Base-by-base conservation (phyloP, 1,140 invertebrate genomes). In the Drosophila persimilis region DNA sequence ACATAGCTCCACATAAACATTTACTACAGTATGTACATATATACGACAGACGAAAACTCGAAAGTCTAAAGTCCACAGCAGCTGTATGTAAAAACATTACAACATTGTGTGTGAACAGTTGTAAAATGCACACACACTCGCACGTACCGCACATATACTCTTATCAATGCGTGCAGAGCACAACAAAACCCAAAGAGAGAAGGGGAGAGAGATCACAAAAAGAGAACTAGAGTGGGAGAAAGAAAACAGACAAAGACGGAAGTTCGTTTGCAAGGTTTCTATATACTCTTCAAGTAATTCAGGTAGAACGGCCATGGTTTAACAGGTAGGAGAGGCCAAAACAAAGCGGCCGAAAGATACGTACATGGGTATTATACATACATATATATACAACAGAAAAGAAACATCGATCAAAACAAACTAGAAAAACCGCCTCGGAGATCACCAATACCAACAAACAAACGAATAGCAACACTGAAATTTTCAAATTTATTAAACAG, bases 371-470 rank as follows among this genome's bases (percentile, higher is more conserved):
- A 9, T 35, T 35, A 35, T 35, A 20, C 13, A 24, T n/a, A 22
- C 35, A 24, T 54, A 35, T 35, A 13, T 45, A 58, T 55, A 31
- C 26, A 48, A 20, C n/a, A 47, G 15, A 47, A 35, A 15, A 60
- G 80, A 85, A 84, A 56, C 61, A 54, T 35, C 47, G 63, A 84
- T 66, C 80, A 84, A 65, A 80, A 85, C 80, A 80, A 84, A 84
- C 67, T 56, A 80, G 80, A 76, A 84, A 84, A 84, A 80, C 80
- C 65, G 80, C 72, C 56, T 56, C 51, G 31, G 29, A 52, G 63
- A 61, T 63, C 31, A 84, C 62, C 54, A 69, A 61, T 41, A 66
- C 55, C 46, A 65, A 43, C 43, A 48, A 47, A 1, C 20, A 20
- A 20, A 20, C 20, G 20, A 20, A 52, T 62, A 56, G 17, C 62